Conservation (phyloP, 1,140 invertebrate species). For the Drosophila willistoni region DNA sequence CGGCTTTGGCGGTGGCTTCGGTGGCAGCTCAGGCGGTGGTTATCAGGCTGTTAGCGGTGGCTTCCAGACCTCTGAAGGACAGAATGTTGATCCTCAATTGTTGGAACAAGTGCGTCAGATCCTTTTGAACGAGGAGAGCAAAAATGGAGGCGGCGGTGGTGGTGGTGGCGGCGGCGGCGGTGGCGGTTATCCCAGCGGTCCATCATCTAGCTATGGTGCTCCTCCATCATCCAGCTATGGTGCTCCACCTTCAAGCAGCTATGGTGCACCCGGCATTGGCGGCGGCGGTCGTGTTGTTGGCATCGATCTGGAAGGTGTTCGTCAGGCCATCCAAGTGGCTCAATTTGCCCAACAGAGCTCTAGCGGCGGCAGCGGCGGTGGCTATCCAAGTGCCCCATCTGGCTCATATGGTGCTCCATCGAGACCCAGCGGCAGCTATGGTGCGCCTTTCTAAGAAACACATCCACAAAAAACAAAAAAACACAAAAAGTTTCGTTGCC, state of each 20-base stretch:
- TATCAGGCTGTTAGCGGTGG: conserved; percentile 89
- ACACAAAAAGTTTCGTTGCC: conserved; percentile 59
- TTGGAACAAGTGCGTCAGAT: conserved; percentile 92
- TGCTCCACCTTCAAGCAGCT: conserved; percentile 84
- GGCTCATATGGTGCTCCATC: conserved; percentile 83
- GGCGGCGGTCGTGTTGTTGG: conserved; percentile 86
- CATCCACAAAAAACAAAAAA: conserved; percentile 30
- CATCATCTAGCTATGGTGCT: conserved; percentile 83
- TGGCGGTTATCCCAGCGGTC: conserved; percentile 82
- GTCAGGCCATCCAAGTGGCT: conserved; percentile 87
- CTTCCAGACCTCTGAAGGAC: conserved; percentile 90
- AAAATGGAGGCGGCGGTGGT: conserved; percentile 83
- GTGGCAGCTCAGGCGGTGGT: conserved; percentile 84
- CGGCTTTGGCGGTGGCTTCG: conserved; percentile 78
- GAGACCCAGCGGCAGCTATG: conserved; percentile 78
- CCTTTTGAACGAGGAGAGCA: conserved; percentile 90
- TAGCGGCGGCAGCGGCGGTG: conserved; percentile 74
- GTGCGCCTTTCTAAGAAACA: conserved; percentile 82
- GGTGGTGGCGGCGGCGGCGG: conserved; percentile 81
- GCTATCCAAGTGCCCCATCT: conserved; percentile 74
- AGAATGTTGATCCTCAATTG: conserved; percentile 89
- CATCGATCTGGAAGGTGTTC: conserved; percentile 86
- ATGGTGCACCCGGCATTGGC: conserved; percentile 86
- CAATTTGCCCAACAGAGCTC: conserved; percentile 86
- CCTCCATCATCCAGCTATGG: conserved; percentile 85